Percentiles rank a stretch among this genome's conserved stretches.
These are phyloP conservation scores for Diadema setosum DNA, from an alignment of 35 echinoderm and acorn worm species.

Conservation along the genomic window DNA sequence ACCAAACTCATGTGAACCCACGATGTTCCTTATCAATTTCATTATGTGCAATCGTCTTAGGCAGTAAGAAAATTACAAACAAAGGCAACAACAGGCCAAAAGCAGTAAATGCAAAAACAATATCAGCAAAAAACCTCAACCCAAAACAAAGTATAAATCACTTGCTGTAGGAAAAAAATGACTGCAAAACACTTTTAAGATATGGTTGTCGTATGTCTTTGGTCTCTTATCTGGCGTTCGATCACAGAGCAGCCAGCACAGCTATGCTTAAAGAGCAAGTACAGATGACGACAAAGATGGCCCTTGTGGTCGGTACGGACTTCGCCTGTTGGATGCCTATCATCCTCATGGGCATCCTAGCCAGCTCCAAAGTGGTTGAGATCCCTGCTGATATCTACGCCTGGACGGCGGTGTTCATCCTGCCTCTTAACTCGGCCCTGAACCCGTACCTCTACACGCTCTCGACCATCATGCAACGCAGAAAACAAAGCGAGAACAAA, in stretches of 20 bases:
- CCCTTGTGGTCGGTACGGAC: constrained; percentile 51
- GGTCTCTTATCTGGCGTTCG: no score
- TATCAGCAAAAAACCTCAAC: no score
- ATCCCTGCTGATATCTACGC: constrained; percentile 51
- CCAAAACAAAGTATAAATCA: no score
- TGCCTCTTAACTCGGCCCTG: constrained; percentile 62
- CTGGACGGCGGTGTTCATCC: constrained; percentile 57
- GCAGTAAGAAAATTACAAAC: no score
- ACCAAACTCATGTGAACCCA: no score
- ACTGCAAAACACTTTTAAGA: no score
- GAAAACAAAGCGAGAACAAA: neutral
- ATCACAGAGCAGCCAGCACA: neutral
- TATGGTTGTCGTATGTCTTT: no score
- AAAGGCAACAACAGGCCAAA: no score
- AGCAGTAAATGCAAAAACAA: no score
- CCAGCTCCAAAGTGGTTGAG: neutral
- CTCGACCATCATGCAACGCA: neutral
- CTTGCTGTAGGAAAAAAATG: no score
- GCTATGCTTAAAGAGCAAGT: constrained; percentile 14
- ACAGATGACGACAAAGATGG: constrained; percentile 55
- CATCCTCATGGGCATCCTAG: constrained; percentile 60
- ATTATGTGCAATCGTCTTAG: no score
- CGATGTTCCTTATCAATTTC: no score
- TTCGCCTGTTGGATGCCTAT: constrained; percentile 76
- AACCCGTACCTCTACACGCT: constrained; percentile 63